Conservation (phyloP, 2,888 invertebrate species). For the Macrosiphum euphorbiae region DNA sequence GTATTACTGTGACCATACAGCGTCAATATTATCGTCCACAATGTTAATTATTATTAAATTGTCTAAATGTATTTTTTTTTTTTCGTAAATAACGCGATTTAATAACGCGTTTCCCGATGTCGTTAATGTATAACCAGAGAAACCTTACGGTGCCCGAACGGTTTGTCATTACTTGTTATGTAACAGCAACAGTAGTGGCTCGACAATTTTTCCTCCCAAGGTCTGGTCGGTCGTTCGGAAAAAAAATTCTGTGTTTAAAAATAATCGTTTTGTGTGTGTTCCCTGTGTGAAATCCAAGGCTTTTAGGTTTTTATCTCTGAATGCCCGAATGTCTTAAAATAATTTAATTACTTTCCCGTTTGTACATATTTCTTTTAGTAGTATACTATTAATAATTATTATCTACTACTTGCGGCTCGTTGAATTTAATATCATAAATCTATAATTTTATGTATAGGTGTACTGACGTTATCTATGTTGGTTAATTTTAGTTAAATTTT, state of each 20-base stretch:
- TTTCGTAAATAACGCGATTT: not conserved
- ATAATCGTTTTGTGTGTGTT: not conserved
- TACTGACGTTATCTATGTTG: not conserved
- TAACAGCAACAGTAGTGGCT: not conserved
- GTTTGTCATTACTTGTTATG: not conserved
- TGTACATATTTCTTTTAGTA: not conserved
- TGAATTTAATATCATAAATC: not conserved
- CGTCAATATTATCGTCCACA: not conserved
- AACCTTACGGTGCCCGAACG: constrained; percentile 13
- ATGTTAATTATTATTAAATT: not conserved
- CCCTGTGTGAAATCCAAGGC: not conserved
- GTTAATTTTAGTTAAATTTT: not conserved
- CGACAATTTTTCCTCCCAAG: not conserved
- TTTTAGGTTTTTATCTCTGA: not conserved
- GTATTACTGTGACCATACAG: not conserved
- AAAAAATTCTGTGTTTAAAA: not conserved
- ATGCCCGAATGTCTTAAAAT: not conserved
- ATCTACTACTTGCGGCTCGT: not conserved
- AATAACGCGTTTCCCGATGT: not conserved
- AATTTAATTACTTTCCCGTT: not conserved
- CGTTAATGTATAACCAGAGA: not conserved
- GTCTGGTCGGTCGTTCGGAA: not conserved
- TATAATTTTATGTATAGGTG: not conserved
- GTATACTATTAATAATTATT: not conserved
- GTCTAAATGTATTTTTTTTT: not conserved